A percentile compares a stretch with the other conserved stretches of the same genome.
These are phyloP conservation scores for Plebejus melissa DNA, from an alignment of 2,888 invertebrate genomes.

Conservation along the genomic window DNA sequence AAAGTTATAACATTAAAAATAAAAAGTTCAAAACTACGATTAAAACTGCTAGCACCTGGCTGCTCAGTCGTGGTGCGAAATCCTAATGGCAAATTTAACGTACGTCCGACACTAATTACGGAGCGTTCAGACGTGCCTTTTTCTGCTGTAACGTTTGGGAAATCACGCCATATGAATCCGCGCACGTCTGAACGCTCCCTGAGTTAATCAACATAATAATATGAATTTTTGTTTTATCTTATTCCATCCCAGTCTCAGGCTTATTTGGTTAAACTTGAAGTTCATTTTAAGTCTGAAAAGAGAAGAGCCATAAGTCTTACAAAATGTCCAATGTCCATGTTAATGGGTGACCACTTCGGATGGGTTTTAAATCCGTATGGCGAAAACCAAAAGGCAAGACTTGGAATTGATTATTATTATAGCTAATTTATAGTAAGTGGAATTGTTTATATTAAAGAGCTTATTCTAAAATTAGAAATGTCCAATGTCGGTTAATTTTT, in stretches of 20 bases:
- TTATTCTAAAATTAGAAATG: conserved; percentile 12
- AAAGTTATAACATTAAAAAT: conserved; percentile 63
- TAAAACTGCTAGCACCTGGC: conserved; percentile 47
- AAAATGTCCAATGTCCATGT: background rate
- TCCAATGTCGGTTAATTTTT: background rate
- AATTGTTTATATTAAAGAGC: conserved; percentile 19
- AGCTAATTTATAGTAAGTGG: conserved; percentile 18
- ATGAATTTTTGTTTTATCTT: background rate
- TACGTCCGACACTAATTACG: conserved; percentile 29
- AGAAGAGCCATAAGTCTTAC: background rate
- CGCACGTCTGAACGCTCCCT: too few relatives aligned
- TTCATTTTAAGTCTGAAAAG: background rate
- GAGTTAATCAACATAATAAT: background rate
- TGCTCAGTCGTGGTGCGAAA: conserved; percentile 58
- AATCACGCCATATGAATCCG: too few relatives aligned
- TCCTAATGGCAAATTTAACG: conserved; percentile 36
- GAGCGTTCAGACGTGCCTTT: too few relatives aligned
- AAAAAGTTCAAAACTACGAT: conserved; percentile 58
- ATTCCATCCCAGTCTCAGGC: background rate
- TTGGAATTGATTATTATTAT: background rate
- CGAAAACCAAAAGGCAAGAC: background rate
- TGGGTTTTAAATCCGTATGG: background rate
- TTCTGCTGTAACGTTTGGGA: too few relatives aligned
- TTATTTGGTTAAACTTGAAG: background rate
- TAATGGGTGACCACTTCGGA: background rate